Percentiles rank a stretch among this genome's conserved stretches.
These are phyloP conservation scores for Hydropsyche tenuis DNA, from an alignment of 1,140 invertebrate genomes.

Conservation along the genomic window DNA sequence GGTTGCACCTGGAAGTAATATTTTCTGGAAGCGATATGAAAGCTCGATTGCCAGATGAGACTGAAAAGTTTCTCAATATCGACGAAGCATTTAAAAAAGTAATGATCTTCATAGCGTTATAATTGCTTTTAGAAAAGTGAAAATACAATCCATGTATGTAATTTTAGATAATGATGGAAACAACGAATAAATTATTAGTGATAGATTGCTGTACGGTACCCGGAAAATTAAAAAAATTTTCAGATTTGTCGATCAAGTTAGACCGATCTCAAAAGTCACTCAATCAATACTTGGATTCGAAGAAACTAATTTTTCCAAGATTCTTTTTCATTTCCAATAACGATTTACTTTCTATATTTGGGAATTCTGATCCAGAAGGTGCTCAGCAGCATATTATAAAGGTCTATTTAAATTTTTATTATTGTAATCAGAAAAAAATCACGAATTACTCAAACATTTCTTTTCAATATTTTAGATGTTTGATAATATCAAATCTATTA, in stretches of 20 bases:
- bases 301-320: slow-evolving; percentile 83
- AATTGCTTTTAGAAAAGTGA: no score
- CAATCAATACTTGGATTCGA: slow-evolving; percentile 87
- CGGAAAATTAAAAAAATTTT: slow-evolving; percentile 78
- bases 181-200: slow-evolving; percentile 77
- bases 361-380: slow-evolving; percentile 77
- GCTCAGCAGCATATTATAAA: slow-evolving; percentile 94
- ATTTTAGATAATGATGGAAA: slow-evolving; percentile 80
- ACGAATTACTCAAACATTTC: neutral
- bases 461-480: slow-evolving; percentile 74
- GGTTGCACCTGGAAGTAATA: slow-evolving; percentile 87
- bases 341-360: slow-evolving; percentile 88
- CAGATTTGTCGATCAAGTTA: slow-evolving; percentile 73
- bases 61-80: slow-evolving; percentile 87
- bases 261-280: slow-evolving; percentile 91
- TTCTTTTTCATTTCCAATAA: slow-evolving; percentile 95
- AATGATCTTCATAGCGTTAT: slow-evolving; percentile 1
- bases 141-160: no score
- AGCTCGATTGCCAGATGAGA: slow-evolving; percentile 83
- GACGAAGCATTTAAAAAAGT: slow-evolving; percentile 80
- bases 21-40: slow-evolving; percentile 89
- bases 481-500: slow-evolving; percentile 83
- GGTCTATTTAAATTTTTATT: slow-evolving; percentile 58
- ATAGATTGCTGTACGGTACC: slow-evolving; percentile 75
- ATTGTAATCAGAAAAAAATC: neutral